phyloP scores from a whole-genome alignment of 2,888 invertebrate species.

The Oligia strigilis region DNA sequence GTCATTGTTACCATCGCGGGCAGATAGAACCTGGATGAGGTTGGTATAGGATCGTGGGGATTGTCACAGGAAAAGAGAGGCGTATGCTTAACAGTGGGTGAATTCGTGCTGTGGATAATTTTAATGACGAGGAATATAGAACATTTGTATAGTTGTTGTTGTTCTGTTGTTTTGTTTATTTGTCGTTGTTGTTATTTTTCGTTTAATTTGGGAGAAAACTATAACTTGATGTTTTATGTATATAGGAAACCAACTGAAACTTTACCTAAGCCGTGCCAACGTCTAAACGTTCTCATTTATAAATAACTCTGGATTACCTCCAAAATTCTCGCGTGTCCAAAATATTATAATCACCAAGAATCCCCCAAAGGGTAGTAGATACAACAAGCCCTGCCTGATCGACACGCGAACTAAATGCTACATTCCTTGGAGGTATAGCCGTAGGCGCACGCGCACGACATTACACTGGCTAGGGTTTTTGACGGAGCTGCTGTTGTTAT shows the following conservation, averaged over 20 bases:
- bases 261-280: not conserved
- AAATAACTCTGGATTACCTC: not conserved
- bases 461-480: not conserved
- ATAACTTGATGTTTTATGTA: not conserved
- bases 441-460: conserved; percentile 26
- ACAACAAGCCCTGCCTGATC: not conserved
- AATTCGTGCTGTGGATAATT: not conserved
- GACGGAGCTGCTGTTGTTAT: not conserved
- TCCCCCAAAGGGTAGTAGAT: conserved; percentile 30
- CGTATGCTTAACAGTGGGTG: too few species aligned
- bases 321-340: conserved; percentile 4
- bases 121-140: not conserved
- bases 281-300: not conserved
- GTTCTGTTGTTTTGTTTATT: too few species aligned
- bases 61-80: too few species aligned
- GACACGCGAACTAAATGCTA: conserved; percentile 37
- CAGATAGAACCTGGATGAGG: not conserved
- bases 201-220: not conserved
- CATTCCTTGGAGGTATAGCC: conserved; percentile 15
- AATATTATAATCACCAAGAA: not conserved
- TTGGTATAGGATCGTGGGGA: not conserved
- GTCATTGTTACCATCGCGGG: too few species aligned
- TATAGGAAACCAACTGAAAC: not conserved
- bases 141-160: not conserved
- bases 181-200: not conserved